Evolutionary conservation across 2,797 vertebrate species (phyloP), one percentile per base, ranked within the genome.

Genomic region (Typhlichthys subterraneus): DNA sequence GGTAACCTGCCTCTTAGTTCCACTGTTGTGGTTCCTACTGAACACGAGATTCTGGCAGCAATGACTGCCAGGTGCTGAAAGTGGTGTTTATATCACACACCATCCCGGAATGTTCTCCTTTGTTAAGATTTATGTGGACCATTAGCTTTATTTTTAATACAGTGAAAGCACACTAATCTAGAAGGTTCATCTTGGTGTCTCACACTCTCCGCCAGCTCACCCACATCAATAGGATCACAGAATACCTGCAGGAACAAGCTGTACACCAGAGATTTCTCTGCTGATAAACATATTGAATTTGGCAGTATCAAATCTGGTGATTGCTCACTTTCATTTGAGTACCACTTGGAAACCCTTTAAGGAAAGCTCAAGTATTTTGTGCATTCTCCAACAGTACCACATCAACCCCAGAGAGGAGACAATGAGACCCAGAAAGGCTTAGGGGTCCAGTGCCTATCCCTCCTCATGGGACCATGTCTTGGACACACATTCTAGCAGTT

Each of bases 401-500:
- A 72, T 53, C 65, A 77, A 76, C 57, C 76, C 82, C 69, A 76
- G 71, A 77, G 72, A 85, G 63, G 59, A 79, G 71, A 88, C 86
- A 88, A 88, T 87, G 69, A 85, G 76, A 76, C 82, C 71, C 86
- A 83, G 78, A 81, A 72, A 17, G 84, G 81, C 75, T 90, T 85
- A 88, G 84, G 54, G 63, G 68, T 83, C 86, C 83, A 86, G 80
- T 81, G 80, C 83, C 88, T 85, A 79, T 70, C 67, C 60, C 65
- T 80, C 82, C 88, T 84, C 81, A 82, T 86, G 83, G 88, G 83
- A 87, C 85, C 80, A 78, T 66, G 65, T 86, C 89, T 89, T 89
- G 84, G 88, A 89, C 83, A 69, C 83, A 75, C 74, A 82, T 77
- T 79, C 82, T 80, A 85, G 83, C 87, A 89, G 88, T 91, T 92